Base-by-base conservation (phyloP, 1,140 invertebrate species). In the Drosophila mauritiana region DNA sequence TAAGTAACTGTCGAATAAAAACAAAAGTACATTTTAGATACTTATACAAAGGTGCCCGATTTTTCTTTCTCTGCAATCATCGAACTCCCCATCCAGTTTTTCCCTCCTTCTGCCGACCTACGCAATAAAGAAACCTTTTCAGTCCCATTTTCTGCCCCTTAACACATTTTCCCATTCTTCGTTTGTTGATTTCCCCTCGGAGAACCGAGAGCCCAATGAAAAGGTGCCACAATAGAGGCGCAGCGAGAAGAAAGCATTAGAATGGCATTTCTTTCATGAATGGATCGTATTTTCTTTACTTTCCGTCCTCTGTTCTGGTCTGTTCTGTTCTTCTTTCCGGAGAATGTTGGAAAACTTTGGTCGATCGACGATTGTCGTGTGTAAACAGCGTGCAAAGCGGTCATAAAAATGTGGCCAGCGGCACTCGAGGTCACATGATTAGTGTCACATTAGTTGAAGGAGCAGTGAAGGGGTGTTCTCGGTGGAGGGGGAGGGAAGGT, bases 391-490 rank as follows among this genome's bases (percentile, higher is more conserved):
- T 80, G 81, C 78, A 80, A 84, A 85, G 81, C 78, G 78, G 45
- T 63, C 81, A 76, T 85, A 80, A 73, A 76, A 80, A 73, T 54
- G 61, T 70, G 70, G 42, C 68, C 69, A 59, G 48, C 63, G 46
- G 80, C 84, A 89, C 79, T 83, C 80, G 84, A 83, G 83, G 83
- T 89, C 83, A 73, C 59, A 65, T 79, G 79, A 88, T 88, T 88
- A 88, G 79, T 89, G 83, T 89, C 84, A 89, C 80, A 69, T 89
- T 83, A 89, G 78, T 48, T 46, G 17, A 11, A 43, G 43, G 34
- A 43, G 48, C 27, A n/a, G 31, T 13, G 55, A 20, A 15, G 40
- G 17, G 59, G 20, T 27, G 5, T 7, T 8, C 7, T 31, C 34
- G 52, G n/a, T 39, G 53, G 62, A 45, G 45, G n/a, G 31, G 46